Evolutionary conservation across 2,888 invertebrate species (phyloP).

Genomic region (Nymphalis c-album): DNA sequence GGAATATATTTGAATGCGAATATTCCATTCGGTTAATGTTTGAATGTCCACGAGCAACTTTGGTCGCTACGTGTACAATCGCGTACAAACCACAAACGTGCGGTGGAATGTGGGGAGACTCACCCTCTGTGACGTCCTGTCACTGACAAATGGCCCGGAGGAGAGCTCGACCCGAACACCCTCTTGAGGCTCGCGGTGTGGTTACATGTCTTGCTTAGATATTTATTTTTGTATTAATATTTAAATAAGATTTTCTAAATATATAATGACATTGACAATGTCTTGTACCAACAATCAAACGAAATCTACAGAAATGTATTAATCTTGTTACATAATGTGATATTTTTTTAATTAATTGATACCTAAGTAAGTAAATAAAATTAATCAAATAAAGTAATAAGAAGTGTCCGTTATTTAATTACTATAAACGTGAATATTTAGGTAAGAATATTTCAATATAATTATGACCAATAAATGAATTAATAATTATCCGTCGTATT

Average conservation of each 20-base stretch:
- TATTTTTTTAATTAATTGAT: too few relatives aligned
- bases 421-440: too few relatives aligned
- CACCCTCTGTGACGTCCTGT: slow-evolving; percentile 69
- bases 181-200: slow-evolving; percentile 55
- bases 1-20: slow-evolving; percentile 16
- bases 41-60: slow-evolving; percentile 39
- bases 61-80: slow-evolving; percentile 58
- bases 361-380: too few relatives aligned
- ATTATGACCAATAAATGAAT: too few relatives aligned
- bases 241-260: not conserved
- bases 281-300: too few relatives aligned
- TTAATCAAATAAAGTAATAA: too few relatives aligned
- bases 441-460: too few relatives aligned
- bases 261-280: too few relatives aligned
- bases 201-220: slow-evolving; percentile 35
- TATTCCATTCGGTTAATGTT: slow-evolving; percentile 23
- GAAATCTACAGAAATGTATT: too few relatives aligned
- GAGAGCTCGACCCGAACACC: slow-evolving; percentile 76
- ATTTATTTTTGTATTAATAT: slow-evolving; percentile 13
- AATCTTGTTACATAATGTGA: too few relatives aligned
- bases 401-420: too few relatives aligned
- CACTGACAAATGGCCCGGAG: slow-evolving; percentile 81
- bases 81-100: slow-evolving; percentile 63
- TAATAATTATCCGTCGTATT: too few relatives aligned
- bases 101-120: slow-evolving; percentile 56